Evolutionary conservation across 2,888 invertebrate genomes (phyloP).

Genomic region (Drosophila peninsularis): DNA sequence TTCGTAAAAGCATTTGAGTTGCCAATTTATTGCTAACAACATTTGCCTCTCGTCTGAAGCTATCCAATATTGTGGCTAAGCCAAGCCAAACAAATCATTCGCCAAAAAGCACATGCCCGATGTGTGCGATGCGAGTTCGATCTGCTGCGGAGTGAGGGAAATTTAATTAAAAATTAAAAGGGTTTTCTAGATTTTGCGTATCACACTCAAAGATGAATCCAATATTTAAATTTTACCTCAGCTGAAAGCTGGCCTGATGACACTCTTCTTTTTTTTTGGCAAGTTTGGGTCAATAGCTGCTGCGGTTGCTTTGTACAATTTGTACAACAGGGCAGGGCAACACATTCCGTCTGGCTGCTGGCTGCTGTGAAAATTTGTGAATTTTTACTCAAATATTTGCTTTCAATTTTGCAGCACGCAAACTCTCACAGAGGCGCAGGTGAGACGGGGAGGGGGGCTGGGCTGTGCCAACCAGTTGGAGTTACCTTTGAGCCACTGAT

Average conservation of each 20-base stretch:
- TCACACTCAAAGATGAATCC: constrained; percentile 16
- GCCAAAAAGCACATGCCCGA: constrained; percentile 11
- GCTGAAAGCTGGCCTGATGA: constrained; percentile 16
- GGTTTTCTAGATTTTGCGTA: constrained; percentile 27
- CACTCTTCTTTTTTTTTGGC: constrained; percentile 11
- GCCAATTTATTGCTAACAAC: constrained; percentile 31
- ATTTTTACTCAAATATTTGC: constrained; percentile 76
- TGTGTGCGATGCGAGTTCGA: constrained; percentile 1
- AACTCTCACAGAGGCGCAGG: constrained; percentile 12
- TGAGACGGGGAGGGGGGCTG: neutral
- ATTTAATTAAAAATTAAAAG: constrained; percentile 70
- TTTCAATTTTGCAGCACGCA: constrained; percentile 65
- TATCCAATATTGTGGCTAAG: constrained; percentile 51
- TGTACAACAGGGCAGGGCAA: constrained; percentile 34
- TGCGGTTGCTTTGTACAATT: constrained; percentile 61
- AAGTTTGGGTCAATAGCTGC: constrained; percentile 44
- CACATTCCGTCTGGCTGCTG: constrained; percentile 40
- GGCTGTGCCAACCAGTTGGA: constrained; percentile 7
- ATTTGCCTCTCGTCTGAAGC: constrained; percentile 40
- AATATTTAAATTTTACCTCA: constrained; percentile 8
- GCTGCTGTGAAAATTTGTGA: constrained; percentile 55
- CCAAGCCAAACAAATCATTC: constrained; percentile 50
- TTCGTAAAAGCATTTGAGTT: constrained; percentile 17
- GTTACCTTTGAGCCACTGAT: constrained; percentile 48
- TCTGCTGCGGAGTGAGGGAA: constrained; percentile 16